phyloP scores from a whole-genome alignment of 1,140 invertebrate genomes.

The Macrostomum lignano region DNA sequence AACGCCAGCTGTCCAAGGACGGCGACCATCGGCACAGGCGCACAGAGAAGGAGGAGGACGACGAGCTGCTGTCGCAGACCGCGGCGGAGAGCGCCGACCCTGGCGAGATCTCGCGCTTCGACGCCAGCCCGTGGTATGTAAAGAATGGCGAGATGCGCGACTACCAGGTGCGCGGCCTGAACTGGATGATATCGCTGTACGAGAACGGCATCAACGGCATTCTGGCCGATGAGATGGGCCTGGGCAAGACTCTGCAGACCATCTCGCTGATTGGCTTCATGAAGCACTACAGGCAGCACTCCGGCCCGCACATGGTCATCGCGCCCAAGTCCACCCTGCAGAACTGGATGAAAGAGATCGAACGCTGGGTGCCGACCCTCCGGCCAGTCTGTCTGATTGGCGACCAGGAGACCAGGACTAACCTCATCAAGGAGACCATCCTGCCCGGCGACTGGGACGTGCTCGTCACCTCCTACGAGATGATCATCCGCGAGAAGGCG shows the following conservation, averaged over 20 bases:
- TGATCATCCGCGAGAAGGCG: conserved; percentile 79
- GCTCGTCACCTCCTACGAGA: conserved; percentile 92
- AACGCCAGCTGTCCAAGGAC: too few relatives aligned
- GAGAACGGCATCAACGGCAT: conserved; percentile 98
- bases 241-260: conserved; percentile 95
- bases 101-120: conserved; percentile 64
- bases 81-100: conserved; percentile 34
- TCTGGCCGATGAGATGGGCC: conserved; percentile 94
- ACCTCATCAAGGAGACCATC: conserved; percentile 57
- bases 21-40: conserved; percentile 83
- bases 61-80: conserved; percentile 67
- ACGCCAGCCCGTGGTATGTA: conserved; percentile 48
- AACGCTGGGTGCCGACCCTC: conserved; percentile 79
- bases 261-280: conserved; percentile 93
- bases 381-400: conserved; percentile 78
- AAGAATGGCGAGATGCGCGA: conserved; percentile 67
- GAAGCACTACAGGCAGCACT: conserved; percentile 78
- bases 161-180: conserved; percentile 90
- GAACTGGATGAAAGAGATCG: conserved; percentile 96
- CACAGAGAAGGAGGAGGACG: conserved; percentile 97
- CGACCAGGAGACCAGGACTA: conserved; percentile 57
- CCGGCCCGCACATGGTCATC: conserved; percentile 92
- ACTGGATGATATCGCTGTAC: conserved; percentile 76
- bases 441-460: conserved; percentile 95
- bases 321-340: conserved; percentile 89